These are phyloP conservation scores for Callyntrura sp. DNA, from an alignment of 2,888 invertebrate species.

Conservation along the genomic window DNA sequence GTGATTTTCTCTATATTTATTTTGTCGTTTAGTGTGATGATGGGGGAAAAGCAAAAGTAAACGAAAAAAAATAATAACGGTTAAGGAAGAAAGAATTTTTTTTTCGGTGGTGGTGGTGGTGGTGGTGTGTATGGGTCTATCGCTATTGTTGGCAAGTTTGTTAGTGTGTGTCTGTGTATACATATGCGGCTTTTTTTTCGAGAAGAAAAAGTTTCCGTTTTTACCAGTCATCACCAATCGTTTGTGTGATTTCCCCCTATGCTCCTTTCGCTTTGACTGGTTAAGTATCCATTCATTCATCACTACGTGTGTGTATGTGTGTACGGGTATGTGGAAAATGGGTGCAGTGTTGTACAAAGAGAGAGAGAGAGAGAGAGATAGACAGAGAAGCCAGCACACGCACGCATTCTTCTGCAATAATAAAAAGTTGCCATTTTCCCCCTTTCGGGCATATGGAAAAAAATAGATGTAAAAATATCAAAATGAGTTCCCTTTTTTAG, in stretches of 20 bases:
- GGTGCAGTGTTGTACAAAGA: no score
- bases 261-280: slow-evolving; percentile 53
- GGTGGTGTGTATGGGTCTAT: background rate
- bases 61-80: slow-evolving; percentile 34
- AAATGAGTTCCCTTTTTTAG: slow-evolving; percentile 73
- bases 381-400: background rate
- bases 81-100: slow-evolving; percentile 52
- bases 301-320: background rate
- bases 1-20: slow-evolving; percentile 51
- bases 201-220: slow-evolving; percentile 52
- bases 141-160: slow-evolving; percentile 55
- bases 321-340: background rate
- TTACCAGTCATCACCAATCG: slow-evolving; percentile 66
- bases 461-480: slow-evolving; percentile 60
- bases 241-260: slow-evolving; percentile 19
- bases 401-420: slow-evolving; percentile 25
- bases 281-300: slow-evolving; percentile 66
- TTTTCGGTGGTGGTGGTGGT: no score
- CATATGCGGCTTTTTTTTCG: slow-evolving; percentile 33
- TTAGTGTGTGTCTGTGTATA: background rate
- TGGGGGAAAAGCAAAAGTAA: slow-evolving; percentile 52
- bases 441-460: slow-evolving; percentile 44
- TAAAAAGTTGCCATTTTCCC: slow-evolving; percentile 48
- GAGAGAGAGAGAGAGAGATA: background rate
- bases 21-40: slow-evolving; percentile 48